A percentile compares a stretch with the other conserved stretches of the same genome.
These are phyloP conservation scores for Chaenodraco wilsoni DNA, from an alignment of 2,797 vertebrate genomes.

Conservation along the genomic window DNA sequence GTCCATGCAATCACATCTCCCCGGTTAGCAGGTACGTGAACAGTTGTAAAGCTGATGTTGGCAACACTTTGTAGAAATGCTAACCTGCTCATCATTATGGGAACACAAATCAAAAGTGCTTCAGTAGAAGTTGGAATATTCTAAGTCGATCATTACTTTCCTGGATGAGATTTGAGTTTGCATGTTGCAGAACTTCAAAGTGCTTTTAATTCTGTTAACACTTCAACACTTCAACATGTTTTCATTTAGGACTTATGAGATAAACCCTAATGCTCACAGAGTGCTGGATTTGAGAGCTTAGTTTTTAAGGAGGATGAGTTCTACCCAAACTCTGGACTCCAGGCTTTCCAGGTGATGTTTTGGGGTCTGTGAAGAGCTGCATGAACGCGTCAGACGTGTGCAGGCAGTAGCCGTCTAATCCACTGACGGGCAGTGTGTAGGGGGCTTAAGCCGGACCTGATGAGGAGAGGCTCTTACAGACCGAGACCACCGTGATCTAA, in stretches of 20 bases:
- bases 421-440: conserved; percentile 33
- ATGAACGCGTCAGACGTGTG: conserved; percentile 19
- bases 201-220: conserved; percentile 42
- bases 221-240: conserved; percentile 22
- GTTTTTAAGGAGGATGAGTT: conserved; percentile 29
- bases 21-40: conserved; percentile 20
- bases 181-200: conserved; percentile 27
- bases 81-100: background rate
- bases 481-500: conserved; percentile 45
- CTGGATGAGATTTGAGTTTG: background rate
- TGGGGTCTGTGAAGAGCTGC: background rate
- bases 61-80: background rate
- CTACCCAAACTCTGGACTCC: conserved; percentile 15
- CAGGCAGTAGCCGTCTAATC: conserved; percentile 50
- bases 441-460: conserved; percentile 53
- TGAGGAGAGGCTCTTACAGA: conserved; percentile 40
- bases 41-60: background rate
- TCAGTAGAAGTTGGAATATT: background rate
- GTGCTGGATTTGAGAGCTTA: conserved; percentile 46
- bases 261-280: conserved; percentile 5
- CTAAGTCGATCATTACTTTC: background rate
- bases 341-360: conserved; percentile 41
- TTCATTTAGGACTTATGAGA: conserved; percentile 29
- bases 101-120: background rate
- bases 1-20: background rate